phyloP scores from a whole-genome alignment of 2,113 vertebrate species.

The Notechis scutatus region DNA sequence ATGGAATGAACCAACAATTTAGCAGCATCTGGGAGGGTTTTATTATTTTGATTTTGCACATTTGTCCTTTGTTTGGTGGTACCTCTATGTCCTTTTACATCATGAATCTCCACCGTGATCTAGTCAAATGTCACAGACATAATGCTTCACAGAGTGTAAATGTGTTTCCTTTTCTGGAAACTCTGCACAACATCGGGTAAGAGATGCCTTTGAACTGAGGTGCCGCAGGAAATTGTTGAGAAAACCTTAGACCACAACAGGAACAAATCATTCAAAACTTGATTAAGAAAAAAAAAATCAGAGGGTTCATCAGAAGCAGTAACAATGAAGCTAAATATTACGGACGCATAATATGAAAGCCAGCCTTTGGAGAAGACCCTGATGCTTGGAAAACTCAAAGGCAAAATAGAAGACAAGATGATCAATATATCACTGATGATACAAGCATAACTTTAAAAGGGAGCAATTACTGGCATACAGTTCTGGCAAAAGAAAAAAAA shows the following conservation, averaged over 20 bases:
- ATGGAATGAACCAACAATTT: not conserved
- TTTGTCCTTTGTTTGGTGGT: not conserved
- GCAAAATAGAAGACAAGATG: not conserved
- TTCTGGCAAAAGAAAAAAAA: not conserved
- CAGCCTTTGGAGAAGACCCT: not conserved
- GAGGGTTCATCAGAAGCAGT: not conserved
- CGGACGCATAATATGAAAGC: not conserved
- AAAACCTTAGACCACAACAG: not conserved
- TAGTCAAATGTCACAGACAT: not conserved
- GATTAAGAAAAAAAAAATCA: not conserved
- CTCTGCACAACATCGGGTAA: not conserved
- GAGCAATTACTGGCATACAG: not conserved
- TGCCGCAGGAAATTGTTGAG: not conserved
- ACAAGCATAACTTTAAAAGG: not conserved
- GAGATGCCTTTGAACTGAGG: not conserved
- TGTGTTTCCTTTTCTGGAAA: not conserved
- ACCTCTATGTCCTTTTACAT: not conserved
- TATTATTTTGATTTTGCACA: not conserved
- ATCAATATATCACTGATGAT: not conserved
- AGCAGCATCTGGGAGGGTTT: not conserved
- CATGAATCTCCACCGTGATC: not conserved
- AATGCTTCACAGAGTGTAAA: not conserved
- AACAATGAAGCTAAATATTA: not conserved
- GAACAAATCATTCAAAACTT: not conserved
- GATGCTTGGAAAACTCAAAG: not conserved